Base-by-base conservation (phyloP, 2,113 vertebrate species). In the Corythoichthys haematopterus region DNA sequence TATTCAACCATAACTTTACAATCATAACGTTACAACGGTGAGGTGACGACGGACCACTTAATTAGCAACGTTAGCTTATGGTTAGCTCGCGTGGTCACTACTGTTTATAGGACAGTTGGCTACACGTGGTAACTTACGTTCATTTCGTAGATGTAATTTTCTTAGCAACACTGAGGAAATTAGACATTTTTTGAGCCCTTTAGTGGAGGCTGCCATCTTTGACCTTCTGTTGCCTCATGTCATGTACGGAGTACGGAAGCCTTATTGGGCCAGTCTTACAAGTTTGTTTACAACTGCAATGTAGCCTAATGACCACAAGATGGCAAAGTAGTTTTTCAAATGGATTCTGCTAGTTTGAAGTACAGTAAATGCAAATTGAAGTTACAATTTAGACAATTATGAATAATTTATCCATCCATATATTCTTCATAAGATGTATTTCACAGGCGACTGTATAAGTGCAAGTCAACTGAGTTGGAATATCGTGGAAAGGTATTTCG, bases 191-290 rank as follows among this genome's bases (percentile, higher is more conserved):
- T 80, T 45, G 6, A 86, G 37, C 6, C 65, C 71, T 55, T 58
- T 80, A 1, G 20, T 8, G 71, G 77, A 87, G 45, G 76, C 82
- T 16, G 91, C 92, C 92, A 93, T 93, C 59, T 70, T 71, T 86
- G 87, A 88, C 88, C 88, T 91, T 90, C 79, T 69, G 57, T 66
- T 52, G 63, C 81, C 75, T 13, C 83, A 38, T 75, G 81, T 10
- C 4, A 0, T 1, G 3, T 80, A 90, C 72, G 90, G 90, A 82
- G 3, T 80, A 90, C 72, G 90, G 90, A 82, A 80, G 74, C 86
- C 67, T 64, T 12, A 1, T 4, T 12, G 9, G 61, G 12, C 7
- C 62, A 71, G 65, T 75, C 0, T 0, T 7, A 28, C 3, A 9
- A 47, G 2, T 0, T 28, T 0, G 4, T 37, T 0, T 1, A 8